These are phyloP conservation scores for Rhea americana DNA, from an alignment of 2,113 vertebrate genomes.

Conservation along the genomic window DNA sequence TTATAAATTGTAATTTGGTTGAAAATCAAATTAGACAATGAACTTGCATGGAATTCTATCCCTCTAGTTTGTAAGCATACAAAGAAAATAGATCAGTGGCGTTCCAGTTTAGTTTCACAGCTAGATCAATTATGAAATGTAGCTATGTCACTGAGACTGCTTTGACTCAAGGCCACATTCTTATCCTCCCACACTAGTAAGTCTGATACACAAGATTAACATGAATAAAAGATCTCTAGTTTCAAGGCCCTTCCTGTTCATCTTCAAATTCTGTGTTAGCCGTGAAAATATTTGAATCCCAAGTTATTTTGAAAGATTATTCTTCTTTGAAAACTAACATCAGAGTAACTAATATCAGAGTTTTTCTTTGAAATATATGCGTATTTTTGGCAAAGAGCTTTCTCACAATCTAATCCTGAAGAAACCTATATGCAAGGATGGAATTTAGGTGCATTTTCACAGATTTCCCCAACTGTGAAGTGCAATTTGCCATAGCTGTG, in stretches of 20 bases:
- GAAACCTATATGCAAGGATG: background rate
- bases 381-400: background rate
- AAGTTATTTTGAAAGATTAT: background rate
- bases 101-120: conserved; percentile 13
- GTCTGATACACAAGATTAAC: background rate
- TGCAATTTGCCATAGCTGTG: background rate
- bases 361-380: background rate
- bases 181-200: conserved; percentile 1
- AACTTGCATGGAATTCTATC: background rate
- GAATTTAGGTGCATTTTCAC: background rate
- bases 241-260: background rate
- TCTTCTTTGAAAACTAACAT: background rate
- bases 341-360: background rate
- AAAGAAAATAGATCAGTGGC: background rate
- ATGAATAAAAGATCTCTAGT: background rate
- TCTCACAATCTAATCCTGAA: background rate
- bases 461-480: background rate
- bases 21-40: conserved; percentile 4
- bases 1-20: background rate
- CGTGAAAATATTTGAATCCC: background rate
- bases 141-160: background rate
- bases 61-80: background rate
- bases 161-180: conserved; percentile 32
- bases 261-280: background rate
- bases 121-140: conserved; percentile 4